These are phyloP conservation scores for Acanthopleura granulata DNA, from an alignment of 2,888 invertebrate genomes.

Conservation along the genomic window DNA sequence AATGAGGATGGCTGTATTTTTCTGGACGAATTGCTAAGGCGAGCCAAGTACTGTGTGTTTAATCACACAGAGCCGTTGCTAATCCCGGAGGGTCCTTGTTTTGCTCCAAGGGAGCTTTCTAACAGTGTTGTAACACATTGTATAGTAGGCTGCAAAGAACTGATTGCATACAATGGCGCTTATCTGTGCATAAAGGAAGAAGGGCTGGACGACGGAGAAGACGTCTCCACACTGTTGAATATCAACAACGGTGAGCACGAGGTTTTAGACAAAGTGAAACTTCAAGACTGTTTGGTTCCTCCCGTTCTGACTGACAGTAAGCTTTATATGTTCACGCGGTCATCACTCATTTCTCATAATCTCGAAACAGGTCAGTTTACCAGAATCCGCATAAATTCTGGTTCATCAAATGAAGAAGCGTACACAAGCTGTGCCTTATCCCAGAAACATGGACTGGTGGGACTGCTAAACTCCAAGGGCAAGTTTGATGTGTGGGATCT, in stretches of 20 bases:
- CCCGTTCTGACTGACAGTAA: not conserved
- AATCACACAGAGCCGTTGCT: conserved; percentile 36
- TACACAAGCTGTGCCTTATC: no score
- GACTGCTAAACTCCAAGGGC: no score
- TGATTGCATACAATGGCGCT: not conserved
- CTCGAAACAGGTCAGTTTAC: not conserved
- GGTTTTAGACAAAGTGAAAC: not conserved
- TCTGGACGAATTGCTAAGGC: conserved; percentile 35
- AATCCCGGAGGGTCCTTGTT: conserved; percentile 49
- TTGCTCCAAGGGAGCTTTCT: conserved; percentile 24
- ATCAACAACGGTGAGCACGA: conserved; percentile 6
- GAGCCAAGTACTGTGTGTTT: conserved; percentile 36
- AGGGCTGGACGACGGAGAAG: not conserved
- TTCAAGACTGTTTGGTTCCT: not conserved
- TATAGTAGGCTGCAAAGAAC: not conserved
- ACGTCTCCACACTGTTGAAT: not conserved
- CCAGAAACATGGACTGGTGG: no score
- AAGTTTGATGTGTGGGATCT: no score
- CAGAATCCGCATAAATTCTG: no score
- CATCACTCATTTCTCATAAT: not conserved
- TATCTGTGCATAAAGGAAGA: conserved; percentile 8
- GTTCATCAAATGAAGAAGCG: no score
- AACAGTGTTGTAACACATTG: not conserved
- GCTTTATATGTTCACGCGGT: not conserved
- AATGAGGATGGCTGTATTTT: conserved; percentile 29